A percentile compares a stretch with the other conserved stretches of the same genome.
These are phyloP conservation scores for Pluvianellus socialis DNA, from an alignment of 2,113 vertebrate species.

Conservation along the genomic window DNA sequence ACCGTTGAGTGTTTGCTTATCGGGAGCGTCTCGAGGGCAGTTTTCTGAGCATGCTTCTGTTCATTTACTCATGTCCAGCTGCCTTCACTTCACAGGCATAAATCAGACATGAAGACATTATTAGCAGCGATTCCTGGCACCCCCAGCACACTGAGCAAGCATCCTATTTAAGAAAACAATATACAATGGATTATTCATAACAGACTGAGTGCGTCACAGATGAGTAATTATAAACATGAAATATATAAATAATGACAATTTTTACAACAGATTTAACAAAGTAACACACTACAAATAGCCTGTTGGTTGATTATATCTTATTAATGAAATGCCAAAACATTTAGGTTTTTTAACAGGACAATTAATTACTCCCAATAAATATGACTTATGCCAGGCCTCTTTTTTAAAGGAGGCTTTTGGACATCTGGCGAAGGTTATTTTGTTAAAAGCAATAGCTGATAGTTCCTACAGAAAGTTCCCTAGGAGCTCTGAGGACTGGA, in stretches of 20 bases:
- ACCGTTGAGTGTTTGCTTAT: background rate
- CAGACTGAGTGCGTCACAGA: conserved; percentile 31
- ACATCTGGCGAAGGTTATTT: conserved; percentile 38
- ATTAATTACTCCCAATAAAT: conserved; percentile 42
- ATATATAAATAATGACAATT: conserved; percentile 44
- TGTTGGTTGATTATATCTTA: background rate
- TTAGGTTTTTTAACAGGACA: conserved; percentile 28
- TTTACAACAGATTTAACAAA: conserved; percentile 39
- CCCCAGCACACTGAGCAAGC: background rate
- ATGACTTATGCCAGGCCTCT: background rate
- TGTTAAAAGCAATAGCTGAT: conserved; percentile 11
- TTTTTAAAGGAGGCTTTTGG: background rate
- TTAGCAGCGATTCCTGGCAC: background rate
- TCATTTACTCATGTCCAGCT: background rate
- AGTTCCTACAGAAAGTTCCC: conserved; percentile 2
- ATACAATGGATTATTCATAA: conserved; percentile 58
- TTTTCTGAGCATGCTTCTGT: background rate
- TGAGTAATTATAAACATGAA: conserved; percentile 54
- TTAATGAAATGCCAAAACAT: conserved; percentile 55
- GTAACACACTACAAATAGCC: conserved; percentile 17
- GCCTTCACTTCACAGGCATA: background rate
- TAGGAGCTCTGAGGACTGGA: background rate
- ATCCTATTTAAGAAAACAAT: conserved; percentile 13
- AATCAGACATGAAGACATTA: background rate
- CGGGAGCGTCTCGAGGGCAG: background rate